These are phyloP conservation scores for Nibea coibor DNA, from an alignment of 2,113 vertebrate species.

Conservation along the genomic window DNA sequence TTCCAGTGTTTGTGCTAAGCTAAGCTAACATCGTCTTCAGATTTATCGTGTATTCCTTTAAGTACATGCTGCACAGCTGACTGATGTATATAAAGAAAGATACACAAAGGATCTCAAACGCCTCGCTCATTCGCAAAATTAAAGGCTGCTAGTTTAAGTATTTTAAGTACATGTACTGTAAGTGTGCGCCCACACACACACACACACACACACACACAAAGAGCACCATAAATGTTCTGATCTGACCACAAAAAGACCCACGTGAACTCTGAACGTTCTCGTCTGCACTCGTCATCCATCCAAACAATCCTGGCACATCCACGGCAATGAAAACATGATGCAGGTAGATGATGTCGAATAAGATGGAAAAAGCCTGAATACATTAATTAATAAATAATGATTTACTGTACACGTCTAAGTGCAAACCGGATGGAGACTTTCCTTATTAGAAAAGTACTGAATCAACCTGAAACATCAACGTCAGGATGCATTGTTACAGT, in stretches of 20 bases:
- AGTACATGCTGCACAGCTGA: neutral
- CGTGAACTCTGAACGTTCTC: neutral
- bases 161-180: neutral
- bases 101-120: neutral
- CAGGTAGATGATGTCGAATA: no score
- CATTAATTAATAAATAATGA: no score
- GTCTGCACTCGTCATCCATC: neutral
- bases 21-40: conserved; percentile 1
- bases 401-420: no score
- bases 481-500: no score
- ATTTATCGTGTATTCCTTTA: neutral
- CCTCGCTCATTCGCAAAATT: neutral
- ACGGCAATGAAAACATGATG: no score
- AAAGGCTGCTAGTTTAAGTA: conserved; percentile 7
- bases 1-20: neutral
- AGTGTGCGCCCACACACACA: neutral
- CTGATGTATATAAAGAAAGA: neutral
- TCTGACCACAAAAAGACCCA: neutral
- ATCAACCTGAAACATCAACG: no score
- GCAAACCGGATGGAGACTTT: no score
- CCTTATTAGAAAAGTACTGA: no score
- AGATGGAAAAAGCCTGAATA: no score
- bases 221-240: no score
- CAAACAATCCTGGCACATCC: no score
- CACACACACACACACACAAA: no score